These are phyloP conservation scores for Drosophila pseudoobscura DNA, from an alignment of 1,140 invertebrate species.

Conservation along the genomic window DNA sequence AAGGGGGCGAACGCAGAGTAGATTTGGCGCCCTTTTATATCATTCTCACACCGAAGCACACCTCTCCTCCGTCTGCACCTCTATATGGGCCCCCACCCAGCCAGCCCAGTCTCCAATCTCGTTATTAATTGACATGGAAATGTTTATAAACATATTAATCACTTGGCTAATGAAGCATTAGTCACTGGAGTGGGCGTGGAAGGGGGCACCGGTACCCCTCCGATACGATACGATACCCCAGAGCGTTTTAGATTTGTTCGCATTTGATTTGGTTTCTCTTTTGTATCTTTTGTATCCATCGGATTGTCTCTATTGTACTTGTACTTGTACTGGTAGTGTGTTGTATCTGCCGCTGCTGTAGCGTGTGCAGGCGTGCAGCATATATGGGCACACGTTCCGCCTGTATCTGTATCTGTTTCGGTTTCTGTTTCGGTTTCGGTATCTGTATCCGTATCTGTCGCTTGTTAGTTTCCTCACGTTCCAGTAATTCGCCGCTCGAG, in stretches of 20 bases:
- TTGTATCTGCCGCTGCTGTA: conserved; percentile 13
- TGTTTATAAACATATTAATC: conserved; percentile 82
- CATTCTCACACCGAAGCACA: conserved; percentile 16
- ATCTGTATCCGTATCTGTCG: conserved; percentile 31
- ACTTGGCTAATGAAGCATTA: conserved; percentile 76
- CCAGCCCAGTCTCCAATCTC: conserved; percentile 5
- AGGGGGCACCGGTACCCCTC: conserved; percentile 3
- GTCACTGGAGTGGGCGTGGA: conserved; percentile 54
- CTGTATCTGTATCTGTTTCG: conserved; percentile 15
- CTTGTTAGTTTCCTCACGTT: conserved; percentile 56
- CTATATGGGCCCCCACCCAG: no score
- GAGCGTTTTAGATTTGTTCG: conserved; percentile 60
- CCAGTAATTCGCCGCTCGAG: conserved; percentile 42
- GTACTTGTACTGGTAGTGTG: conserved; percentile 24
- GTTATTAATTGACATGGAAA: conserved; percentile 78
- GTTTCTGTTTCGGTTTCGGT: not conserved
- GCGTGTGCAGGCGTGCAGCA: conserved; percentile 65
- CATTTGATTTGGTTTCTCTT: conserved; percentile 23
- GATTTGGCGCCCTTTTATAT: conserved; percentile 65
- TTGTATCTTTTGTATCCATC: conserved; percentile 30
- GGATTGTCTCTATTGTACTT: conserved; percentile 13
- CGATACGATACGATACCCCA: conserved; percentile 7
- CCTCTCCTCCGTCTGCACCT: conserved; percentile 12
- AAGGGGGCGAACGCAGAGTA: conserved; percentile 12
- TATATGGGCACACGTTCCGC: conserved; percentile 37